These are phyloP conservation scores for Esox masquinongy DNA, from an alignment of 2,797 vertebrate genomes.

Conservation along the genomic window DNA sequence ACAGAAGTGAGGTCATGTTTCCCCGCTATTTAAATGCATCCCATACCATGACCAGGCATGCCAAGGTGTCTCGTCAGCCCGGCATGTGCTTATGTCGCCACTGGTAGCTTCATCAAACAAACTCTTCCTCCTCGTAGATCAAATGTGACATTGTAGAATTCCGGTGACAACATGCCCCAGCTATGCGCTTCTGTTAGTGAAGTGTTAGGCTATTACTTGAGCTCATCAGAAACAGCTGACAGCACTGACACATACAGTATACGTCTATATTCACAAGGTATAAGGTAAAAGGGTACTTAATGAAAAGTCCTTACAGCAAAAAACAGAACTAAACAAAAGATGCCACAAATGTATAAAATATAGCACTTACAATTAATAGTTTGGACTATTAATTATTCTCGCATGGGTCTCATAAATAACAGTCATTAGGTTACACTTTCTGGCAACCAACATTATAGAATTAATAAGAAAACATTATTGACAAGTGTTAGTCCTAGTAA, in stretches of 20 bases:
- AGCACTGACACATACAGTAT: background rate
- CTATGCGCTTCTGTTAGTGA: slow-evolving; percentile 4
- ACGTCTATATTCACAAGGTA: background rate
- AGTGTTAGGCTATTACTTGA: background rate
- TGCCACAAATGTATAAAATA: background rate
- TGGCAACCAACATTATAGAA: background rate
- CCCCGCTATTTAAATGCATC: background rate
- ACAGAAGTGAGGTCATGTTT: slow-evolving; percentile 8
- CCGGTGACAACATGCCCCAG: slow-evolving; percentile 4
- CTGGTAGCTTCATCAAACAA: background rate
- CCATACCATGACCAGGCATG: background rate
- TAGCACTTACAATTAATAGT: background rate
- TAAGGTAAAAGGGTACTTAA: background rate
- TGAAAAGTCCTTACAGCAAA: background rate
- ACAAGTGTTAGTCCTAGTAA: too few species aligned
- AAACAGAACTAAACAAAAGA: background rate
- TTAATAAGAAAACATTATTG: too few species aligned
- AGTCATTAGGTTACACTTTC: background rate
- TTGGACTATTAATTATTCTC: background rate
- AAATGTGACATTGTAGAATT: slow-evolving; percentile 3
- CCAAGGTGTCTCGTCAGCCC: background rate
- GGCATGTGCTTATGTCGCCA: slow-evolving; percentile 15
- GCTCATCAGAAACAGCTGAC: background rate
- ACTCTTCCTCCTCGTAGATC: background rate
- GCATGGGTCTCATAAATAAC: background rate